Conservation (phyloP, 1,140 invertebrate genomes). For the Brachionus plicatilis region DNA sequence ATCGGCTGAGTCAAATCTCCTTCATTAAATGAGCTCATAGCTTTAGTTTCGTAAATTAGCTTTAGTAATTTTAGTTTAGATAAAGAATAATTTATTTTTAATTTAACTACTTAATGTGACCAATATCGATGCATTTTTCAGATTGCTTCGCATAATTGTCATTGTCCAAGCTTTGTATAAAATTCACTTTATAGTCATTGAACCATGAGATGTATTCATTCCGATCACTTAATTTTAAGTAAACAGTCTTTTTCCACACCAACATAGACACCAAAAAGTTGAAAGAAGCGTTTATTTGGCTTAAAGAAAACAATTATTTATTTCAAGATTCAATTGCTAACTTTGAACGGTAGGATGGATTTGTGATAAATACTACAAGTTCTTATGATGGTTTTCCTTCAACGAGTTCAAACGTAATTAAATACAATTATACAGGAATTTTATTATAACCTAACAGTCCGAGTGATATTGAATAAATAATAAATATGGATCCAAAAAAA, state of each 20-base stretch:
- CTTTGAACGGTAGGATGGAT: not conserved
- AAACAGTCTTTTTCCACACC: too few species aligned
- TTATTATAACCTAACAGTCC: too few species aligned
- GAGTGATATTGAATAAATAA: too few species aligned
- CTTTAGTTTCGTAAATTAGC: too few species aligned
- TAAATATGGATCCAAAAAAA: too few species aligned
- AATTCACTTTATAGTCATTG: constrained; percentile 47
- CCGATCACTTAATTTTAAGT: constrained; percentile 57
- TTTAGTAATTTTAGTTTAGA: not conserved
- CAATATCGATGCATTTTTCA: constrained; percentile 46
- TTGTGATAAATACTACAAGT: too few species aligned
- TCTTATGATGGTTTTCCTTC: too few species aligned
- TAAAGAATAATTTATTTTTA: too few species aligned
- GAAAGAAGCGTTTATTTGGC: not conserved
- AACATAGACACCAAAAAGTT: not conserved
- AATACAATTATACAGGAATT: not conserved
- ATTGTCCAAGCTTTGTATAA: not conserved
- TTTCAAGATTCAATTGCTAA: not conserved
- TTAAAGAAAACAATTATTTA: too few species aligned
- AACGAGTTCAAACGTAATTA: too few species aligned
- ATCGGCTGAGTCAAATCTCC: not conserved
- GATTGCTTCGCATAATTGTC: not conserved
- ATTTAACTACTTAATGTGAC: constrained; percentile 50
- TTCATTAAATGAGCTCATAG: constrained; percentile 15
- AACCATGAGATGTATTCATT: constrained; percentile 61